These are phyloP conservation scores for Heliconius cydno DNA, from an alignment of 2,888 invertebrate species.

Conservation along the genomic window DNA sequence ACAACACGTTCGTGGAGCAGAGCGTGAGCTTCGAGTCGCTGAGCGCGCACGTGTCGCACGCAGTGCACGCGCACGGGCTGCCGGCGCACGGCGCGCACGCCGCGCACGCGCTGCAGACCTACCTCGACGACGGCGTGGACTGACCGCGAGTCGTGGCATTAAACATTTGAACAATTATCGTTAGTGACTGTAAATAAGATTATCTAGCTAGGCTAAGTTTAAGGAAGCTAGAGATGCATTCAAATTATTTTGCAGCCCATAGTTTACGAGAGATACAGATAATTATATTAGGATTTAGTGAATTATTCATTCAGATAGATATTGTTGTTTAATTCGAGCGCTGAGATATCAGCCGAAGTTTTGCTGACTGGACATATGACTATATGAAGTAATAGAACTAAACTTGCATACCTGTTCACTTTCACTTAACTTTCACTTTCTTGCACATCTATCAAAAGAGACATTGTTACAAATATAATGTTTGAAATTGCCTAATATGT, in stretches of 20 bases:
- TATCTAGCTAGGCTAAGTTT: constrained; percentile 73
- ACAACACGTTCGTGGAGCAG: constrained; percentile 73
- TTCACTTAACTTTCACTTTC: constrained; percentile 8
- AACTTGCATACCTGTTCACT: not conserved
- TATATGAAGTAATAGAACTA: constrained; percentile 22
- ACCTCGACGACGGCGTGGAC: constrained; percentile 73
- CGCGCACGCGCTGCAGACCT: constrained; percentile 64
- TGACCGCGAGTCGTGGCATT: constrained; percentile 70
- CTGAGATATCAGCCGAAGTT: constrained; percentile 28
- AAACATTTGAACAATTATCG: constrained; percentile 73
- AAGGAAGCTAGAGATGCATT: constrained; percentile 77
- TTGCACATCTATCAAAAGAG: constrained; percentile 7
- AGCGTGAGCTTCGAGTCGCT: constrained; percentile 70
- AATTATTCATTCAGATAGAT: constrained; percentile 42
- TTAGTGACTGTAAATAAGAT: constrained; percentile 79
- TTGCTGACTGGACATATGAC: constrained; percentile 33
- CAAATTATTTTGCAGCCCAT: constrained; percentile 77
- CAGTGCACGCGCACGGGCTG: constrained; percentile 62
- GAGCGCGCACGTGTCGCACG: constrained; percentile 63
- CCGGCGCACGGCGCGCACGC: constrained; percentile 62
- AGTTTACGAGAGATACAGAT: constrained; percentile 64
- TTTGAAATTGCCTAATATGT: constrained; percentile 33
- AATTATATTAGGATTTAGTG: constrained; percentile 62
- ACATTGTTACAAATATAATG: constrained; percentile 26
- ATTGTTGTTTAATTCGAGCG: constrained; percentile 41